Percentiles rank a stretch among this genome's conserved stretches.
Conservation (phyloP, 2,797 vertebrate genomes). For the Sternarchorhynchus goeldii region DNA sequence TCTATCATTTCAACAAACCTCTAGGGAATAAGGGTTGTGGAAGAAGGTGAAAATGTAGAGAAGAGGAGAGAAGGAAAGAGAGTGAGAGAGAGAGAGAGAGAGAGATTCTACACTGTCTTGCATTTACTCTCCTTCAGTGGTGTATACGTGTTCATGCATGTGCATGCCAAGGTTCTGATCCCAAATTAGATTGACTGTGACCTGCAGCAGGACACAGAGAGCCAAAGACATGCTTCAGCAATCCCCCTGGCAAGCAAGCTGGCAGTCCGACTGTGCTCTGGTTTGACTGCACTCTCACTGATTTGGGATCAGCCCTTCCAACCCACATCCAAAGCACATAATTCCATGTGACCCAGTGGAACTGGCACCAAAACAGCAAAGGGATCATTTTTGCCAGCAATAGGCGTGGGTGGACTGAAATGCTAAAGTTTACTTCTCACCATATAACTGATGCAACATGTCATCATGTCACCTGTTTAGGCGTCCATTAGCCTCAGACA, state of each 20-base stretch:
- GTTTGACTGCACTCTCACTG: not conserved
- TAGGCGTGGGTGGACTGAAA: not conserved
- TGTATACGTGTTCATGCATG: conserved; percentile 18
- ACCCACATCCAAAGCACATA: not conserved
- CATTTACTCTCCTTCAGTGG: not conserved
- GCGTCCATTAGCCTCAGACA: conserved; percentile 18
- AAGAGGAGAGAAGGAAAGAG: conserved; percentile 24
- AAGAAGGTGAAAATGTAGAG: conserved; percentile 8
- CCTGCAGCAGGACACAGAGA: conserved; percentile 56
- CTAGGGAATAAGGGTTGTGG: not conserved
- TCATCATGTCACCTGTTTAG: not conserved
- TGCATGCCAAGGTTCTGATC: conserved; percentile 66
- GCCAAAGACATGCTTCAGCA: conserved; percentile 9
- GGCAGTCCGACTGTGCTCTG: conserved; percentile 5
- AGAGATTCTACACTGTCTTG: conserved; percentile 50
- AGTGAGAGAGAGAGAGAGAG: not conserved
- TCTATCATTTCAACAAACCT: conserved; percentile 24
- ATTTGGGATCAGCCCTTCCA: conserved; percentile 11
- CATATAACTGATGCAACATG: not conserved
- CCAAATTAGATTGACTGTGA: conserved; percentile 65
- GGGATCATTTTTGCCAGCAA: not conserved
- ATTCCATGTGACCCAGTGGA: not conserved
- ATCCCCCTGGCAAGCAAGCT: conserved; percentile 2
- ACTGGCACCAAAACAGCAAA: conserved; percentile 3
- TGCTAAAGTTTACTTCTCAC: not conserved